Percentiles rank a stretch among this genome's conserved stretches.
phyloP scores from a whole-genome alignment of 2,888 invertebrate species.

The Blastobasis lacticolella region DNA sequence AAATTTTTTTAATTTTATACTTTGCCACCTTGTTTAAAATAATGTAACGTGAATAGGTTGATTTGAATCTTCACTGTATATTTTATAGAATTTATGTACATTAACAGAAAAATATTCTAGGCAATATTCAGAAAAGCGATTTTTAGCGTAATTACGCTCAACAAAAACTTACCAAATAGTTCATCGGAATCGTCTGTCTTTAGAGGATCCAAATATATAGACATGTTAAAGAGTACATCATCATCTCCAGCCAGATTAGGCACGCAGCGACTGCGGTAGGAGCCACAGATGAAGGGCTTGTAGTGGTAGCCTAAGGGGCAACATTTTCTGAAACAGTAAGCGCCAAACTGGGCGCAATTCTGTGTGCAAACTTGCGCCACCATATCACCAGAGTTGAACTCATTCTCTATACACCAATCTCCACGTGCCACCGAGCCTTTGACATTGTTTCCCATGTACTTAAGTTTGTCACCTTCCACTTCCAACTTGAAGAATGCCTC shows the following conservation, averaged over 20 bases:
- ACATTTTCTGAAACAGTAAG: conserved; percentile 67
- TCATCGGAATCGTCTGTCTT: conserved; percentile 20
- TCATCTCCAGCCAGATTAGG: conserved; percentile 28
- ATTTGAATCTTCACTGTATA: too few species aligned
- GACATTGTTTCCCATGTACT: conserved; percentile 24
- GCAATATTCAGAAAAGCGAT: too few species aligned
- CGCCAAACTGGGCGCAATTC: conserved; percentile 41
- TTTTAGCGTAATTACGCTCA: too few species aligned
- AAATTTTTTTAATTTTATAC: too few species aligned
- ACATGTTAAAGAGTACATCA: conserved; percentile 39
- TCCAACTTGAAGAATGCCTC: conserved; percentile 35
- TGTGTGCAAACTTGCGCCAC: conserved; percentile 51
- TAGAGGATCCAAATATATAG: conserved; percentile 42
- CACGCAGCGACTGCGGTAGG: conserved; percentile 42
- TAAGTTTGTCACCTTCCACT: conserved; percentile 39
- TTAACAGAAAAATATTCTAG: too few species aligned
- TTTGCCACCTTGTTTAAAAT: too few species aligned
- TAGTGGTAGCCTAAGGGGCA: conserved; percentile 71
- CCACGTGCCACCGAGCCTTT: conserved; percentile 28
- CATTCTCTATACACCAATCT: conserved; percentile 63
- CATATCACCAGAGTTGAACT: conserved; percentile 23
- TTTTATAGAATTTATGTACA: too few species aligned
- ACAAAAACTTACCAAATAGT: conserved; percentile 34
- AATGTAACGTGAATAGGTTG: too few species aligned
- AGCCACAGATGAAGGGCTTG: conserved; percentile 37